phyloP scores from a whole-genome alignment of 1,140 invertebrate genomes.

The Himalopsyche phryganea region DNA sequence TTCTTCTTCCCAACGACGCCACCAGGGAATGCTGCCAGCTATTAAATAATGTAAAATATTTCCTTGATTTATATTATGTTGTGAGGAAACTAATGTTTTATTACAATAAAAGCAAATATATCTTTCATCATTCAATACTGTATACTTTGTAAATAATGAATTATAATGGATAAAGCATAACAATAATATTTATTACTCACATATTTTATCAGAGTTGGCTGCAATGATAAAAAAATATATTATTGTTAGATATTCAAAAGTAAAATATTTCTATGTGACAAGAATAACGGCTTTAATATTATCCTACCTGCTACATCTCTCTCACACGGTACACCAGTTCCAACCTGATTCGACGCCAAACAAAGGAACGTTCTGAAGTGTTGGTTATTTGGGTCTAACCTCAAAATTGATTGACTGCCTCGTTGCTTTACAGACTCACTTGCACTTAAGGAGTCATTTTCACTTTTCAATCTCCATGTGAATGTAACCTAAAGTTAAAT shows the following conservation, averaged over 20 bases:
- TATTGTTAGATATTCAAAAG: background rate
- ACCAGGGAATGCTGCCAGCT: constrained; percentile 66
- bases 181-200: no score
- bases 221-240: constrained; percentile 28
- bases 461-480: constrained; percentile 77
- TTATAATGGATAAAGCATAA: no score
- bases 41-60: constrained; percentile 7
- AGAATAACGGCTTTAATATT: no score
- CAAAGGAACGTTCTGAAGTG: constrained; percentile 77
- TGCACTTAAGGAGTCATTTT: constrained; percentile 71
- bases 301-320: constrained; percentile 69
- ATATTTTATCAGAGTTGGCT: constrained; percentile 52
- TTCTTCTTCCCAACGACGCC: constrained; percentile 69
- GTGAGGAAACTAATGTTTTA: no score
- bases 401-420: constrained; percentile 62
- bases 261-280: no score
- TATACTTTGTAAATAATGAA: no score
- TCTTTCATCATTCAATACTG: no score
- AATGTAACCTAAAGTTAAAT: constrained; percentile 59
- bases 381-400: constrained; percentile 61
- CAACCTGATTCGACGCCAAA: constrained; percentile 78
- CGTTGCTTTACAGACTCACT: constrained; percentile 52
- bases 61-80: no score
- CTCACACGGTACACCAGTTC: constrained; percentile 70
- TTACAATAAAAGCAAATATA: no score